Percentiles rank a stretch among this genome's conserved stretches.
Evolutionary conservation across 2,113 vertebrate species (phyloP).

Genomic region (Meriones unguiculatus): DNA sequence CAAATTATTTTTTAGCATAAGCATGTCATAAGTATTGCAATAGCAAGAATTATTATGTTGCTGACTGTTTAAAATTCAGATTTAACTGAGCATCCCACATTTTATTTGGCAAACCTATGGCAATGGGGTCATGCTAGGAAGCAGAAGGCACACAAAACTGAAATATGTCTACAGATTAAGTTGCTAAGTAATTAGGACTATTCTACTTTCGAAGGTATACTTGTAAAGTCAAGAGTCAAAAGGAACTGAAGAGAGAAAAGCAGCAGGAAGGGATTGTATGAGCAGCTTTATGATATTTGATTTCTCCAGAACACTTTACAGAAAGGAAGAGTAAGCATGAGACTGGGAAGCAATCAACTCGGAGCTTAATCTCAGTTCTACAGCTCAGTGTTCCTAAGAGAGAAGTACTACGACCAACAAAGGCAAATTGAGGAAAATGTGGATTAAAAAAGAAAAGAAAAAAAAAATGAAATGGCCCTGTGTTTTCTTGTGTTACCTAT

Average conservation of each 20-base stretch:
- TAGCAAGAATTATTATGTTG: conserved; percentile 23
- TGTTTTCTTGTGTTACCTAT: not conserved
- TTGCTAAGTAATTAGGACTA: not conserved
- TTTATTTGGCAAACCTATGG: not conserved
- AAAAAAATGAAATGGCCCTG: not conserved
- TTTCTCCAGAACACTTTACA: not conserved
- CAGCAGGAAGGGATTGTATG: not conserved
- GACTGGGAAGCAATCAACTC: not conserved
- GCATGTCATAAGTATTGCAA: not conserved
- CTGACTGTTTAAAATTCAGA: conserved; percentile 15
- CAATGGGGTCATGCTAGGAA: not conserved
- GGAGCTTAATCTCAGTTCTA: not conserved
- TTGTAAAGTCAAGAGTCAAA: not conserved
- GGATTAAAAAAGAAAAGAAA: no score
- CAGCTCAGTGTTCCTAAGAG: not conserved
- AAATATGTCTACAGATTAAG: not conserved
- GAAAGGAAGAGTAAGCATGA: not conserved
- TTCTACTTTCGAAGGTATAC: not conserved
- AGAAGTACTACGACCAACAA: not conserved
- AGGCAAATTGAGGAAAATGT: not conserved
- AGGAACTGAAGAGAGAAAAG: not conserved
- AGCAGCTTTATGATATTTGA: not conserved
- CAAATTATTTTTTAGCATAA: not conserved
- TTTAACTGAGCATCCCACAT: not conserved
- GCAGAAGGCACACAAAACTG: not conserved